Evolutionary conservation across 2,888 invertebrate genomes (phyloP), one percentile per base, ranked within the genome.

Genomic region (Phanerotoma sp.): DNA sequence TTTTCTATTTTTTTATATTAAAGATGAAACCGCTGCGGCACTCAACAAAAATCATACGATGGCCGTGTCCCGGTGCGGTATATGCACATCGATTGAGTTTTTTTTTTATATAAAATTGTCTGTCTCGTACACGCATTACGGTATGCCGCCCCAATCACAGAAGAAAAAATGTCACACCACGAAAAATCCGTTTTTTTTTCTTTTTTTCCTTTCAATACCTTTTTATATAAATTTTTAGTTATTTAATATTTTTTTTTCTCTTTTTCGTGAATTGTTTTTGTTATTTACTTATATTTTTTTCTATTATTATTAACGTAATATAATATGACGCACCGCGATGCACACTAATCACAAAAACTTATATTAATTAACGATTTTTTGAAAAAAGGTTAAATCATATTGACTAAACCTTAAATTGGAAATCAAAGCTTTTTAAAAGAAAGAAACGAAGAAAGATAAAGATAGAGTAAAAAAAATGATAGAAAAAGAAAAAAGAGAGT

Each of bases 111-210:
- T 30, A 5, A 11, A 30, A 5, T 63, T 58, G 52, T 67, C 62
- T 68, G 63, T 69, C 66, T 70, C 65, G 67, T 30, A 73, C 70
- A 49, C 49, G 54, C 49, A 54, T 54, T 72, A 68, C 82, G 83
- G 85, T 86, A 87, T 87, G 87, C 84, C 84, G 87, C 88, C 88
- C 88, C 88, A 88, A 87, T 87, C 88, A 89, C 88, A 88, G 86
- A 86, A 82, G 81, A 84, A 88, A 88, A 88, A 87, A 86, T 88
- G 88, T 88, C 88, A 88, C 88, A 87, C 85, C 84, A 85, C 79
- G 79, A n/a, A n/a, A 76, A 77, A 78, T 70, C 66, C 68, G 45
- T 61, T 71, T 65, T 60, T 63, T 56, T 57, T 62, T 64, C 58
- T 57, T 58, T 41, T 55, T 60, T 54, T 51, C 47, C 9, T 15